Evolutionary conservation across 1,140 invertebrate species (phyloP).

Genomic region (Protaetia brevitarsis): DNA sequence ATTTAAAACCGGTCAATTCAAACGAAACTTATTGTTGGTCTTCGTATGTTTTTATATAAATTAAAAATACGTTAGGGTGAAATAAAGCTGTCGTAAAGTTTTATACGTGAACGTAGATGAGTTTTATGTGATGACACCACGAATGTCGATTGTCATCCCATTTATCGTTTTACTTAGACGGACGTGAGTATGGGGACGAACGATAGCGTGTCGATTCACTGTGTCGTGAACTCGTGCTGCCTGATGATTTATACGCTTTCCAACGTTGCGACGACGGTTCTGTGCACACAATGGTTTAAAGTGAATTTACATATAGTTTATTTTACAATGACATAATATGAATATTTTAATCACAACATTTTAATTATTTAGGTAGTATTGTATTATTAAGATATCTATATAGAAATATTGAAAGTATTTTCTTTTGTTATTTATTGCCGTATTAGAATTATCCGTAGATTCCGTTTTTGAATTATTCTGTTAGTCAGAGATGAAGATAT

Average conservation of each 20-base stretch:
- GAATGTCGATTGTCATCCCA: background rate
- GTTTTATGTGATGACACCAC: background rate
- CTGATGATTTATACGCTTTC: conserved; percentile 35
- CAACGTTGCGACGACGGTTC: conserved; percentile 33
- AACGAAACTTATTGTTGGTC: too few species aligned
- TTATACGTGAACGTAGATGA: too few species aligned
- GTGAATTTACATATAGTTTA: background rate
- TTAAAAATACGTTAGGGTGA: too few species aligned
- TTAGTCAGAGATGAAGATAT: too few species aligned
- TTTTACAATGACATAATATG: background rate
- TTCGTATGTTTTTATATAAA: too few species aligned
- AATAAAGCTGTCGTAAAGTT: too few species aligned
- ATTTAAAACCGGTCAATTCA: too few species aligned
- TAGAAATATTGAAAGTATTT: too few species aligned
- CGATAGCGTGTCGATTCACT: conserved; percentile 34
- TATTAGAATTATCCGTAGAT: too few species aligned
- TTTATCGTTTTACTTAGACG: conserved; percentile 33
- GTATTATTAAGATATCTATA: too few species aligned
- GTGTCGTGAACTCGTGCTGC: conserved; percentile 31
- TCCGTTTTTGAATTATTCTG: too few species aligned
- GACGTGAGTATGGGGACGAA: conserved; percentile 34
- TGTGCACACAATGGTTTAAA: conserved; percentile 34
- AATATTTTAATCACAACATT: conserved; percentile 4
- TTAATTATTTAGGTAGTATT: background rate
- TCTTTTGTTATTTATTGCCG: too few species aligned